Conservation (phyloP, 2,797 vertebrate genomes). For the Notolepis coatsorum region DNA sequence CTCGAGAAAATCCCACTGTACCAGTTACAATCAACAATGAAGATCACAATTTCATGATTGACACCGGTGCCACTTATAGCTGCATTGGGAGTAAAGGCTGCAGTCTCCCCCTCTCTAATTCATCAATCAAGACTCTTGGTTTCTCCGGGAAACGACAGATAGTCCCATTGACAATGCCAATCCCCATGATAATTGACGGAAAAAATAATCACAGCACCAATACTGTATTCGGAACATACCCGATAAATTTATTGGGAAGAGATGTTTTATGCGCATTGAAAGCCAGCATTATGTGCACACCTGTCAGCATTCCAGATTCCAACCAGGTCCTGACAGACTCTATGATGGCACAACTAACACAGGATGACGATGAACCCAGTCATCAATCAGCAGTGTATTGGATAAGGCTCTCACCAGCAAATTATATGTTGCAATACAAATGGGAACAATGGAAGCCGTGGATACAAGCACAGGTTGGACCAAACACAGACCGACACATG, state of each 20-base stretch:
- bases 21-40: not conserved
- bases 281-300: not conserved
- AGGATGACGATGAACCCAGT: not conserved
- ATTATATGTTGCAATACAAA: not conserved
- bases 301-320: too few species aligned
- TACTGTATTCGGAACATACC: not conserved
- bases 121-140: not conserved
- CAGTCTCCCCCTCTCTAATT: not conserved
- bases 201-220: not conserved
- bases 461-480: not conserved
- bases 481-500: not conserved
- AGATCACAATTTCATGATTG: not conserved
- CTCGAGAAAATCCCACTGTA: not conserved
- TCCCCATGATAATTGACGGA: not conserved
- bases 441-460: not conserved
- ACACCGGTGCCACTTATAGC: not conserved
- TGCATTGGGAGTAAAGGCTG: not conserved
- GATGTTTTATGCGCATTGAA: not conserved
- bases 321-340: too few species aligned
- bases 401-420: not conserved
- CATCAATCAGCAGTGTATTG: not conserved
- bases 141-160: slow-evolving; percentile 8
- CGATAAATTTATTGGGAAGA: not conserved
- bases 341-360: too few species aligned
- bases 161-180: not conserved